Conservation (phyloP, 2,113 vertebrate genomes). For the Stomatorhinus ivindoensis region DNA sequence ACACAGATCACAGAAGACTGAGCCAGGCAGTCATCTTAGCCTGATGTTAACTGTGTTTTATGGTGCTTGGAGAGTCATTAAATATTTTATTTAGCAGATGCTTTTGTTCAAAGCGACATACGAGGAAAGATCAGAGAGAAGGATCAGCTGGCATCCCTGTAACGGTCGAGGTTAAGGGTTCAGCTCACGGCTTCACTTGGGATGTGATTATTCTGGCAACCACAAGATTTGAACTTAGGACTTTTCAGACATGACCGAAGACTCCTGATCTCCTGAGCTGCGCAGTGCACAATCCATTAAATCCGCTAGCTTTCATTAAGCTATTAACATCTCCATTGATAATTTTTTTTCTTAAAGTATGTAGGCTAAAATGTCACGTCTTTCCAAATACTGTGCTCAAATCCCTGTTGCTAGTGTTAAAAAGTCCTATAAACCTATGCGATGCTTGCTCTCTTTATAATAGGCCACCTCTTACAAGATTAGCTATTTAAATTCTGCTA, state of each 20-base stretch:
- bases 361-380: neutral
- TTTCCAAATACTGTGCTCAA: neutral
- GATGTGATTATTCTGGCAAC: neutral
- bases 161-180: neutral
- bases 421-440: neutral
- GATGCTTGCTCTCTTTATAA: neutral
- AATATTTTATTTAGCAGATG: neutral
- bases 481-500: neutral
- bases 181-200: neutral
- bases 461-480: neutral
- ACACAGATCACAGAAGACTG: neutral
- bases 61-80: neutral
- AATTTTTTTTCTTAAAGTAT: neutral
- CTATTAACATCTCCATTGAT: neutral
- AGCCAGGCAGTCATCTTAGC: neutral
- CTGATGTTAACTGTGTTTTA: neutral
- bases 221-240: neutral
- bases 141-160: neutral
- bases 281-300: neutral
- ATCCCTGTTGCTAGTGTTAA: neutral
- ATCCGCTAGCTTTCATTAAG: neutral
- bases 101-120: neutral
- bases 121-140: neutral
- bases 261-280: neutral
- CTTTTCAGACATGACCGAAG: neutral